These are phyloP conservation scores for Dione vanillae DNA, from an alignment of 2,888 invertebrate genomes.

Conservation along the genomic window DNA sequence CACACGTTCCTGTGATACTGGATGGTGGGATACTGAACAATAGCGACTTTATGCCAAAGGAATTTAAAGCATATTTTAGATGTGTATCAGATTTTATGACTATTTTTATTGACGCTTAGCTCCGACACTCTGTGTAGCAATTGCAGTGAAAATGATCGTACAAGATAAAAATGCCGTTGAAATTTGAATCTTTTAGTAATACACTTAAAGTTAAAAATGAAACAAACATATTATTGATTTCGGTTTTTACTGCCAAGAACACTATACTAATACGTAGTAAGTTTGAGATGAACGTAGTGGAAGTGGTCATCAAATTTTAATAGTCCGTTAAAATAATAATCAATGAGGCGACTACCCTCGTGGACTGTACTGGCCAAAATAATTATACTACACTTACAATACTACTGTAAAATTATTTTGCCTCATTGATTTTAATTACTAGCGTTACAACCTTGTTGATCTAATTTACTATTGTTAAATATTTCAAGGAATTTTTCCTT, in stretches of 20 bases:
- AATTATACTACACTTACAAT: constrained; percentile 39
- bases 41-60: constrained; percentile 56
- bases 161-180: constrained; percentile 49
- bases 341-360: constrained; percentile 78
- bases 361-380: constrained; percentile 45
- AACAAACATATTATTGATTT: constrained; percentile 37
- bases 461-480: not conserved
- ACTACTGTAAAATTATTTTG: constrained; percentile 7
- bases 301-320: constrained; percentile 83
- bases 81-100: constrained; percentile 65
- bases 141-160: constrained; percentile 69
- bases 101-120: constrained; percentile 83
- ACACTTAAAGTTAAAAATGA: constrained; percentile 53
- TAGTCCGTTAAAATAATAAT: constrained; percentile 84
- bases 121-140: constrained; percentile 76
- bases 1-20: constrained; percentile 75
- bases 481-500: not conserved
- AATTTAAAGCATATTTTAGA: constrained; percentile 57
- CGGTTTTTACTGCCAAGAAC: constrained; percentile 47
- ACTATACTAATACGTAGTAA: constrained; percentile 62
- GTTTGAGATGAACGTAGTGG: constrained; percentile 80
- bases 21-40: constrained; percentile 47
- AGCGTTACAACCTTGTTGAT: not conserved
- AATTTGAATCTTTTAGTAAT: constrained; percentile 56
- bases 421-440: not conserved